Conservation (phyloP, 2,113 vertebrate genomes). For the Corythornis cristatus region DNA sequence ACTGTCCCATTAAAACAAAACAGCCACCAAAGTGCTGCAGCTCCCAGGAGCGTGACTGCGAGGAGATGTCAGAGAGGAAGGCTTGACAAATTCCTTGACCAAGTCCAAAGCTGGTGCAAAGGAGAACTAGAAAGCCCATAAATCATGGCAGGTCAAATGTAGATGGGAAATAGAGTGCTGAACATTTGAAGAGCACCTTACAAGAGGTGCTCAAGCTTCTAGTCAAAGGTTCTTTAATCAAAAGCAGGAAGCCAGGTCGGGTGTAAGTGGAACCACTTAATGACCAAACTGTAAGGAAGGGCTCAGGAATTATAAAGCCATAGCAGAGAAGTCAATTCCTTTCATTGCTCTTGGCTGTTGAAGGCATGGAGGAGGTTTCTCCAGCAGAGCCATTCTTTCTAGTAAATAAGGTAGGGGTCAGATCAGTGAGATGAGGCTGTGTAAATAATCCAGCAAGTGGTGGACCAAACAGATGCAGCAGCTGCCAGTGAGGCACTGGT, state of each 20-base stretch:
- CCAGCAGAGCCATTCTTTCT: not conserved
- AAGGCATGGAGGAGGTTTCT: not conserved
- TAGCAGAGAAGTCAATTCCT: not conserved
- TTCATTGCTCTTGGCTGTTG: not conserved
- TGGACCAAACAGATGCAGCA: not conserved
- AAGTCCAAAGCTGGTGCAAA: not conserved
- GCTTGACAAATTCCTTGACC: not conserved
- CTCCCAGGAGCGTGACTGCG: not conserved
- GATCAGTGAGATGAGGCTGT: not conserved
- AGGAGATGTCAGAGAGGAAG: not conserved
- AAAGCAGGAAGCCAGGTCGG: not conserved
- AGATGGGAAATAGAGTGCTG: not conserved
- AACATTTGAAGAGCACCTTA: not conserved
- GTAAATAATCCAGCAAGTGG: not conserved
- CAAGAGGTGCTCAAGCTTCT: not conserved
- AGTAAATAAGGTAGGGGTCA: not conserved
- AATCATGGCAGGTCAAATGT: not conserved
- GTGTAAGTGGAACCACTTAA: not conserved
- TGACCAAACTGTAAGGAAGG: slow-evolving; percentile 39
- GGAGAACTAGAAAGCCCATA: not conserved
- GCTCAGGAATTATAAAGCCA: not conserved
- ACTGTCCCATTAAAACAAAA: not conserved
- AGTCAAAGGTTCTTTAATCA: slow-evolving; percentile 36
- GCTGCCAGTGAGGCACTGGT: not conserved
- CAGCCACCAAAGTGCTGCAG: not conserved